Evolutionary conservation across 2,888 invertebrate species (phyloP), one percentile per base, ranked within the genome.

Genomic region (Lasioglossum malachurum): DNA sequence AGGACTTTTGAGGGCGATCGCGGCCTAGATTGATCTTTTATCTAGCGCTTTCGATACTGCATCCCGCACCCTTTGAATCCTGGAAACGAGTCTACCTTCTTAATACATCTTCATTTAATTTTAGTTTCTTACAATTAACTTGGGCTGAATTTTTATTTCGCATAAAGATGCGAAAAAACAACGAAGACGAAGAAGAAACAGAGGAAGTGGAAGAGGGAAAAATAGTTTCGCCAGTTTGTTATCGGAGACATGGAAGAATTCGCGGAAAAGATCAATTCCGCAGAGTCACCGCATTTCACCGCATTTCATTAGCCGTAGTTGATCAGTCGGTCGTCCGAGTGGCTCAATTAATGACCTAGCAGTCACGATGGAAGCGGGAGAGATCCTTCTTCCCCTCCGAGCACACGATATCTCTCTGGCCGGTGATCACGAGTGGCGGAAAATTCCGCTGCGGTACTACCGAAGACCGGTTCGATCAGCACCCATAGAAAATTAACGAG

Each of bases 391-490:
- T 38, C 69, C 23, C 69, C 23, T 23, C 4, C 38, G 38, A 23
- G 38, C 23, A 23, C 19, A 12, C 38, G 23, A 27, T n/a, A 53
- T 49, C 16, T 53, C 38, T 31, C 12, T 57, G n/a, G 35, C 23
- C 49, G 14, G 19, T 76, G 14, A 8, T 60, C 19, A 31, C 4
- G 41, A 49, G 31, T 46, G 35, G 23, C 60, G 82, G 79, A 75
- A 75, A 75, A 83, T 80, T 60, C 80, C 75, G 35, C 23, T 69
- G 75, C 69, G 31, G n/a, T 64, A n/a, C 75, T 16, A 53, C n/a
- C 44, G 44, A 78, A 53, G 69, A 83, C 80, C 69, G 71, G 69
- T 83, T 75, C 75, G 75, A 75, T 44, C 75, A n/a, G 75, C 71
- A 79, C 44, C 46, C 67, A n/a, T 57, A 73, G 60, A 64, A 64